Percentiles rank a stretch among this genome's conserved stretches.
These are phyloP conservation scores for Megaceryle torquata DNA, from an alignment of 2,113 vertebrate genomes.

Conservation along the genomic window DNA sequence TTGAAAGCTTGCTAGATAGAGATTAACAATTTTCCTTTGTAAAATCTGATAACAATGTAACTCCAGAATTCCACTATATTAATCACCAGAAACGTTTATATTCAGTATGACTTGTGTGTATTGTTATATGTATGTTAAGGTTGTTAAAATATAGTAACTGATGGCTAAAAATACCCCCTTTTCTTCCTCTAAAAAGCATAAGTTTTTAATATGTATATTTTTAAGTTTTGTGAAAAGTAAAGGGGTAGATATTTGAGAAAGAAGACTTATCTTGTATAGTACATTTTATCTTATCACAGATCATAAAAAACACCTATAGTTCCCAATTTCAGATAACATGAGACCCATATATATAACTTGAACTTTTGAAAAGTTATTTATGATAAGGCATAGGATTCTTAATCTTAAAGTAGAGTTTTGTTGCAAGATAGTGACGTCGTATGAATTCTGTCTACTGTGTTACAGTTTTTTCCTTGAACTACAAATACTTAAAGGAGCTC, in stretches of 20 bases:
- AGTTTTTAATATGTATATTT: background rate
- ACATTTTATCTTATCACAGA: background rate
- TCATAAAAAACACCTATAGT: background rate
- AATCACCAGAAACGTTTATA: background rate
- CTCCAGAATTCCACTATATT: background rate
- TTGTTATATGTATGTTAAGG: background rate
- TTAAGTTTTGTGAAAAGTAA: background rate
- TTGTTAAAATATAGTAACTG: background rate
- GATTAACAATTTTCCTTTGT: background rate
- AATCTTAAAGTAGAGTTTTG: background rate
- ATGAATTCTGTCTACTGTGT: background rate
- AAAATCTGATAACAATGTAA: background rate
- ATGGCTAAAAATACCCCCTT: background rate
- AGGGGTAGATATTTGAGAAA: background rate
- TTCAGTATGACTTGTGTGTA: background rate
- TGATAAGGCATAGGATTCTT: background rate
- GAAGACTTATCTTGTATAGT: background rate
- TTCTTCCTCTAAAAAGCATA: background rate
- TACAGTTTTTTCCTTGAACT: background rate
- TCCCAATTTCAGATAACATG: background rate
- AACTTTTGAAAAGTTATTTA: background rate
- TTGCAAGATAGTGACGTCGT: background rate
- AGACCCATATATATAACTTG: background rate
- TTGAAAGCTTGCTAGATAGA: background rate
- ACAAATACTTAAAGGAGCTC: background rate